Percentiles rank a stretch among this genome's conserved stretches.
phyloP scores from a whole-genome alignment of 2,888 invertebrate species.

The Drosophila infuscata region DNA sequence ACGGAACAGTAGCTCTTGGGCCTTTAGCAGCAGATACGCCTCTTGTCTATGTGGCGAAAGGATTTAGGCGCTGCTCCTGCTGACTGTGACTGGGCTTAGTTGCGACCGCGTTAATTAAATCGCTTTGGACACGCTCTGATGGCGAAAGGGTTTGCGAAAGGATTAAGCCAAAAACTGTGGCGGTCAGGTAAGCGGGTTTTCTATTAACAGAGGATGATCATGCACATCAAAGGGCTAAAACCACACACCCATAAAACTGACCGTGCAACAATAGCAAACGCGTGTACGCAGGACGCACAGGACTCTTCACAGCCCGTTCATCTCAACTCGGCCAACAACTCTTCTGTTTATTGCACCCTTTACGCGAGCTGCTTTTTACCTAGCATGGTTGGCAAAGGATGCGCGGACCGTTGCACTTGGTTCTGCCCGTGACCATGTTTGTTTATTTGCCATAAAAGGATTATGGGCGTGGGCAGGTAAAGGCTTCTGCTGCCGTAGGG shows the following conservation, averaged over 20 bases:
- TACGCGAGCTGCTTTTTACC: constrained; percentile 70
- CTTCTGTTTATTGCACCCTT: constrained; percentile 75
- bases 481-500: constrained; percentile 55
- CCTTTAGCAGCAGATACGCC: constrained; percentile 64
- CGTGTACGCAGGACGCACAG: constrained; percentile 39
- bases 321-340: constrained; percentile 52
- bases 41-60: constrained; percentile 48
- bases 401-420: constrained; percentile 1
- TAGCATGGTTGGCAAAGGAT: constrained; percentile 43
- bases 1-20: constrained; percentile 66
- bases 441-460: constrained; percentile 83
- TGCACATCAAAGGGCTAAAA: constrained; percentile 84
- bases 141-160: constrained; percentile 64
- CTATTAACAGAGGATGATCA: constrained; percentile 83
- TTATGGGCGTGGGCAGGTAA: constrained; percentile 80
- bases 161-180: constrained; percentile 58
- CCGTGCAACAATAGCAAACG: constrained; percentile 59
- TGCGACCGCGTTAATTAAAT: constrained; percentile 80
- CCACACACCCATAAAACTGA: constrained; percentile 84
- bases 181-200: constrained; percentile 62
- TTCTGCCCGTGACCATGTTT: constrained; percentile 62
- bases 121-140: constrained; percentile 73
- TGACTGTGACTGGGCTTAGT: constrained; percentile 37
- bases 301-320: constrained; percentile 42
- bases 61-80: constrained; percentile 57